These are phyloP conservation scores for Conopomorpha cramerella DNA, from an alignment of 1,140 invertebrate genomes.

Conservation along the genomic window DNA sequence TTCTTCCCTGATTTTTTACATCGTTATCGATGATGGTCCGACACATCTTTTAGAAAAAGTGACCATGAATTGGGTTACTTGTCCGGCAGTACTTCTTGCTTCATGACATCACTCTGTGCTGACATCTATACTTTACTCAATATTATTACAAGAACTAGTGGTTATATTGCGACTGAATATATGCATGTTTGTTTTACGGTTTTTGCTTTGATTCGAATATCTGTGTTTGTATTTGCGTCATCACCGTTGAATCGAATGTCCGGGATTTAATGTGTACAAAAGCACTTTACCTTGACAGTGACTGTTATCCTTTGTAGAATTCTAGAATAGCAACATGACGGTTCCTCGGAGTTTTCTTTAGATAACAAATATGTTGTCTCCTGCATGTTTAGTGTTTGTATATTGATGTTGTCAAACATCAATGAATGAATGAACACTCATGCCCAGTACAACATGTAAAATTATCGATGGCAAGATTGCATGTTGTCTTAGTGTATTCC, in stretches of 20 bases:
- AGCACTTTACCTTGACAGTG: conserved; percentile 27
- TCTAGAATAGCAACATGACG: conserved; percentile 9
- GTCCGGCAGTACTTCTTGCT: conserved; percentile 33
- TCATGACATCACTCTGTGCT: conserved; percentile 41
- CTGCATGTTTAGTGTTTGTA: too few relatives aligned
- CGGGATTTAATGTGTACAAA: too few relatives aligned
- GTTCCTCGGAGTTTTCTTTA: conserved; percentile 44
- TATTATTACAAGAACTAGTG: conserved; percentile 7
- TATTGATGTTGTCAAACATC: too few relatives aligned
- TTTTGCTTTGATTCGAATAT: too few relatives aligned
- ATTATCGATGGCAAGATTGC: too few relatives aligned
- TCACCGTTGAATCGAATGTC: too few relatives aligned
- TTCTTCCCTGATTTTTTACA: conserved; percentile 10
- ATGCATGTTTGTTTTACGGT: too few relatives aligned
- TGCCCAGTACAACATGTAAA: too few relatives aligned
- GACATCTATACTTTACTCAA: conserved; percentile 31
- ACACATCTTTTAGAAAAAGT: conserved; percentile 49
- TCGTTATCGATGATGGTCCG: too few relatives aligned
- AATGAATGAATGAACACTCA: too few relatives aligned
- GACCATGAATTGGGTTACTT: conserved; percentile 38
- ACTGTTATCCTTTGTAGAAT: conserved; percentile 26
- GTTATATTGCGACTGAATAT: conserved; percentile 1
- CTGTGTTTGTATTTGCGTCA: too few relatives aligned
- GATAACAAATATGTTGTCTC: conserved; percentile 33
- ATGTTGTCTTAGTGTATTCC: too few relatives aligned